Conservation (phyloP, 2,113 vertebrate species). For the Ctenodactylus gundi region DNA sequence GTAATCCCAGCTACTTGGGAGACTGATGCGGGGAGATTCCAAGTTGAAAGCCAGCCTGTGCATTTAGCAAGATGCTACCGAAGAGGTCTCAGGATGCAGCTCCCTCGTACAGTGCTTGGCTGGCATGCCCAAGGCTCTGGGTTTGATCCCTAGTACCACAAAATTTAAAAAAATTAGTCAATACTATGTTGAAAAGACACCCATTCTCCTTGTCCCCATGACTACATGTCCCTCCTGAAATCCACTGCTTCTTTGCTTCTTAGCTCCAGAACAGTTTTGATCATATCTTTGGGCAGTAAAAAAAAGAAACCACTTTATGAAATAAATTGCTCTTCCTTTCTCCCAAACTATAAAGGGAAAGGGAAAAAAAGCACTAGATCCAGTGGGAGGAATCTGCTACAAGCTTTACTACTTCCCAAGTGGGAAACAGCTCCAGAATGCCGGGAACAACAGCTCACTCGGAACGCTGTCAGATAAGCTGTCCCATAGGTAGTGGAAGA, state of each 20-base stretch:
- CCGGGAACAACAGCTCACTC: neutral
- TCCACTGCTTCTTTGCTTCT: too few relatives aligned
- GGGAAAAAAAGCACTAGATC: constrained; percentile 1
- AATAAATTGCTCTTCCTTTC: constrained; percentile 8
- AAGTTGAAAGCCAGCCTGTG: neutral
- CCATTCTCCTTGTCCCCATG: too few relatives aligned
- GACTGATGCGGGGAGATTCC: neutral
- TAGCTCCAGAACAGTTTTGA: neutral
- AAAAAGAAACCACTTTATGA: neutral
- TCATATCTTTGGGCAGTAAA: neutral
- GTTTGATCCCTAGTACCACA: neutral
- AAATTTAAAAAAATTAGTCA: too few relatives aligned
- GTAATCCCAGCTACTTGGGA: neutral
- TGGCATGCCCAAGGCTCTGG: neutral
- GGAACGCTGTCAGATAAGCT: neutral
- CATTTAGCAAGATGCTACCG: neutral
- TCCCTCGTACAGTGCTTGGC: neutral
- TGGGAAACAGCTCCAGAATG: neutral
- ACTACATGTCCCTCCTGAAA: too few relatives aligned
- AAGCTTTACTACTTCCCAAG: neutral
- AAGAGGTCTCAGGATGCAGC: neutral
- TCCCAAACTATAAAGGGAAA: constrained; percentile 15
- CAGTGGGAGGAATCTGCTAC: neutral
- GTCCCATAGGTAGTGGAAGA: neutral
- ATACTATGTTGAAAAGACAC: neutral